Evolutionary conservation across 1,140 invertebrate genomes (phyloP), one percentile per base, ranked within the genome.

Genomic region (Magallana gigas): DNA sequence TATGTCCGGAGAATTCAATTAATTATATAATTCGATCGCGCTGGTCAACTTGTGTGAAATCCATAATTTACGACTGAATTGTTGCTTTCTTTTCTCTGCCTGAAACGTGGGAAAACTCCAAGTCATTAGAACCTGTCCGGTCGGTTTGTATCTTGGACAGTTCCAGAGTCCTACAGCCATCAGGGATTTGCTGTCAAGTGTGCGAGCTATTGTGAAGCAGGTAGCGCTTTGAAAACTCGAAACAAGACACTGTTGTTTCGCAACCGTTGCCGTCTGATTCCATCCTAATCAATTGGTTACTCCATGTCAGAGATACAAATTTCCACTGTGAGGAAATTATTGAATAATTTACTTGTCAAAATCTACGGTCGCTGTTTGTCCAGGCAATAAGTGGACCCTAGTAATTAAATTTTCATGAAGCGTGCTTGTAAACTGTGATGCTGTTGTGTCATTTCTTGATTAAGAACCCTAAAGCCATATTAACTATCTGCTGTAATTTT

Each of bases 41-140:
- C 16, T 58, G 81, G 81, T 57, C 81, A 83, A 83, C 48, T 58
- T 83, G 81, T 83, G 81, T 58, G 57, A 83, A 83, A 83, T 83
- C 81, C 81, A 83, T 83, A 83, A 83, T 83, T 83, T 83, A 83
- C 81, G 81, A 83, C 57, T 83, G 48, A 83, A 83, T 83, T 83
- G 81, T 83, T 83, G 57, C 81, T 57, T 83, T 83, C 81, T 29
- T 57, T 83, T 57, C 48, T 83, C 36, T 83, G 81, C 8, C n/a
- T 57, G n/a, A 23, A 16, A 57, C 81, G 81, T 83, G 81, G 81
- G 81, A 83, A 83, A 83, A 83, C 48, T 83, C 36, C 16, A n/a
- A 56, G 57, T 83, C 48, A 83, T 83, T 83, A 83, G 48, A 83
- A 83, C 48, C 57, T 58, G 81, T 83, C 81, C 48, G 57, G 81